phyloP scores from a whole-genome alignment of 2,888 invertebrate species.

The Shargacucullia verbasci region DNA sequence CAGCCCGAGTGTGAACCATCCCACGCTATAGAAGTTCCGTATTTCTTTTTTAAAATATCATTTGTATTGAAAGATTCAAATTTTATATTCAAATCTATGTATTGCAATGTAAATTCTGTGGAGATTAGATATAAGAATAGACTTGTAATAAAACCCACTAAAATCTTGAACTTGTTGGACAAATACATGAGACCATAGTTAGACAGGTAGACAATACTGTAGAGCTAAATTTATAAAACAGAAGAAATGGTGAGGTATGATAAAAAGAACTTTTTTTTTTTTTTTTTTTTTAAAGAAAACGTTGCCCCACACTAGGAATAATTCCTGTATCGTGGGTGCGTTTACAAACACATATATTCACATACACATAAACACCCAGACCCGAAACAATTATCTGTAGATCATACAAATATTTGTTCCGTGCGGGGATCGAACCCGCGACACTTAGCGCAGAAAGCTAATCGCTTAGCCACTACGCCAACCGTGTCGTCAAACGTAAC shows the following conservation, averaged over 20 bases:
- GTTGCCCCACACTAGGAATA: no score
- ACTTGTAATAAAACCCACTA: conserved; percentile 1
- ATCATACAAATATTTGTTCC: no score
- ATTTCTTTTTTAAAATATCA: conserved; percentile 38
- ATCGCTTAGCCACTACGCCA: no score
- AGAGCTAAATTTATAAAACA: background rate
- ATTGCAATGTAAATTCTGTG: conserved; percentile 38
- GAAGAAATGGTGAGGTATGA: background rate
- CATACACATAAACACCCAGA: no score
- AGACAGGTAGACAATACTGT: background rate
- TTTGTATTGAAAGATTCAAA: conserved; percentile 29
- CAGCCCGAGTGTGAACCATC: conserved; percentile 57
- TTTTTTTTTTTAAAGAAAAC: no score
- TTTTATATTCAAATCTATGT: conserved; percentile 28
- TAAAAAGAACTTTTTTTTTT: background rate
- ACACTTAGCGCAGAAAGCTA: no score
- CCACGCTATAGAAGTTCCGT: conserved; percentile 55
- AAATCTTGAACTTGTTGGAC: conserved; percentile 2
- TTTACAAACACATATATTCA: no score
- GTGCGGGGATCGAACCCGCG: no score
- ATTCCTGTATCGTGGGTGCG: no score
- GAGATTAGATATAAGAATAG: conserved; percentile 29
- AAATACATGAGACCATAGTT: background rate
- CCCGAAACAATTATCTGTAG: no score
- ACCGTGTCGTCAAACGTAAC: no score